Conservation (phyloP, 2,888 invertebrate genomes). For the Anticlea derivata region DNA sequence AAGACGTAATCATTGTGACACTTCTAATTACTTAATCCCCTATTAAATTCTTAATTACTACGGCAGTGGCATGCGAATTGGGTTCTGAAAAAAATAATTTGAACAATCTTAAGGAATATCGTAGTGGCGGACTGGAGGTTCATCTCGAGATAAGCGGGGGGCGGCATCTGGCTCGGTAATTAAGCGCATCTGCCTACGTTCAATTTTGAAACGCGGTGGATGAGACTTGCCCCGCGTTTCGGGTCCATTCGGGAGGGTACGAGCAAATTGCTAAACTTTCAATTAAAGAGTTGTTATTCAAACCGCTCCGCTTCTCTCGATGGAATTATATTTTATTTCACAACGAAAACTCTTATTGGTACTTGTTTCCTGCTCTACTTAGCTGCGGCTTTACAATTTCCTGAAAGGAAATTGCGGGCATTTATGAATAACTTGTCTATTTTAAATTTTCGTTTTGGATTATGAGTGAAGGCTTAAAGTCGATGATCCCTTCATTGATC, state of each 20-base stretch:
- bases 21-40: conserved; percentile 58
- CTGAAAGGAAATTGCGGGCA: conserved; percentile 57
- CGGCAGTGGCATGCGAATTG: conserved; percentile 53
- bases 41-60: conserved; percentile 60
- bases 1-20: conserved; percentile 47
- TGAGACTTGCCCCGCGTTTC: conserved; percentile 75
- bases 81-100: conserved; percentile 62
- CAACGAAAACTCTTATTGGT: conserved; percentile 69
- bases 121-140: conserved; percentile 66
- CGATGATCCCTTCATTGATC: conserved; percentile 41
- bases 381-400: conserved; percentile 62
- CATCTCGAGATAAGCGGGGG: conserved; percentile 73
- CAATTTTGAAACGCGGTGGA: conserved; percentile 81
- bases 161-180: conserved; percentile 79
- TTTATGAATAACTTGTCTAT: conserved; percentile 61
- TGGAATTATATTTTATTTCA: conserved; percentile 79
- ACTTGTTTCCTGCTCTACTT: conserved; percentile 69
- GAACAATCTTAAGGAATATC: conserved; percentile 66
- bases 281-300: conserved; percentile 84
- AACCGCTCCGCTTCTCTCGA: conserved; percentile 73
- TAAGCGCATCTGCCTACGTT: conserved; percentile 83
- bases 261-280: conserved; percentile 84
- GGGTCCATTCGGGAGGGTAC: conserved; percentile 80
- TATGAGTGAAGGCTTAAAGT: conserved; percentile 36
- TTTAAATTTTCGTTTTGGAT: conserved; percentile 47